Base-by-base conservation (phyloP, 2,797 vertebrate genomes). In the Enoplosus armatus region DNA sequence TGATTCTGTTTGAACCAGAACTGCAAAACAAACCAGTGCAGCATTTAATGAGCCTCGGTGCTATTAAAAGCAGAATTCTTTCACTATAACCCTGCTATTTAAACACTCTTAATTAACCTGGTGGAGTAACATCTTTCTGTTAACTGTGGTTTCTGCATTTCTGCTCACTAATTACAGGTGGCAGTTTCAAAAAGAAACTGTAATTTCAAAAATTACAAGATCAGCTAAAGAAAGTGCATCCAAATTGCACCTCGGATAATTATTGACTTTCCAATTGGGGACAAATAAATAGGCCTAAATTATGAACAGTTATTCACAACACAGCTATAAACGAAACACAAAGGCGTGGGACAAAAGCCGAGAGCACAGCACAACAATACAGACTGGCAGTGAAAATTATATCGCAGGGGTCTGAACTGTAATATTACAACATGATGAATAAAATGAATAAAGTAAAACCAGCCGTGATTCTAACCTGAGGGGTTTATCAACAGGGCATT, bases 401-500 rank as follows among this genome's bases (percentile, higher is more conserved):
- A 75, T 88, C 75, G 41, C 63, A 54, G 18, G 18, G n/a, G 5
- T 83, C 3, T 82, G 55, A 82, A 71, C 33, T 68, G 39, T 26
- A 67, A 63, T 59, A 27, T 45, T 11, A 43, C 33, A 64, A 77
- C 78, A 68, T 27, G 26, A 69, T 73, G 63, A 85, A 66, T 78
- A 72, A 55, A 69, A 69, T 35, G 62, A 80, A 82, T n/a, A 29
- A 39, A 65, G 20, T 69, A 47, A 82, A 80, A 61, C 9, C 47
- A 53, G 60, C 26, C 37, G 1, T 53, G 60, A 79, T 47, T 76
- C 60, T 73, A 68, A 75, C 53, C 72, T 64, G 59, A 59, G 12
- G 73, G 67, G 78, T 82, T 85, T 80, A 87, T 88, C 77, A 80
- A 37, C 59, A 48, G 80, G 55, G 59, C 82, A 75, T 83, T 89